Base-by-base conservation (phyloP, 2,113 vertebrate genomes). In the Plecturocebus donacophilus region DNA sequence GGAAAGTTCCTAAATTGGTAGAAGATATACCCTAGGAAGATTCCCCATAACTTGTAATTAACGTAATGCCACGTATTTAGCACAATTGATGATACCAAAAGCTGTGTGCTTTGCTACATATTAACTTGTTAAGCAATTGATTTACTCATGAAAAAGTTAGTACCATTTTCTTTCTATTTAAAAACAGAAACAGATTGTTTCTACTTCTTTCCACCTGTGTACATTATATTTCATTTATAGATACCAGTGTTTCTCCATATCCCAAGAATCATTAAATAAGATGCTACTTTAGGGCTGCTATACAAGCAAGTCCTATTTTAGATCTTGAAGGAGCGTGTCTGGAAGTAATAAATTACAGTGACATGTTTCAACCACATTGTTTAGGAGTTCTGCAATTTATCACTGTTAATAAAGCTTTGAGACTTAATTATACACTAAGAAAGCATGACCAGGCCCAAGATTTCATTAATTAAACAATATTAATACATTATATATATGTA, bases 111-210 rank as follows among this genome's bases (percentile, higher is more conserved):
- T 54, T 87, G 45, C 56, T 85, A 66, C 21, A 92, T 58, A 87
- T n/a, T 81, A 87, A 73, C 80, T 94, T 96, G 94, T 82, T 97
- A 94, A 85, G 58, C 76, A 61, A 96, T 95, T 92, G 88, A 92
- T 95, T 96, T 92, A 70, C 79, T 95, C 45, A 0, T 61, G 85
- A 84, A 96, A 89, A 89, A 71, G 38, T 58, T 45, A 91, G 86
- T 64, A 11, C n/a, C 64, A 49, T 32, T 96, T 91, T 91, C 79
- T 66, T 93, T 97, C 70, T 76, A 45, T 49, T 85, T 95, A 71
- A 90, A 94, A 91, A 87, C 52, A 87, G 79, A 94, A 93, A 93
- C 68, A 61, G 14, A 52, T 45, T 68, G 27, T 91, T 90, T 70
- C 52, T n/a, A 45, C 40, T 79, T 94, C 23, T 83, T 54, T 71